Conservation (phyloP, 2,797 vertebrate genomes). For the Acipenser oxyrinchus region DNA sequence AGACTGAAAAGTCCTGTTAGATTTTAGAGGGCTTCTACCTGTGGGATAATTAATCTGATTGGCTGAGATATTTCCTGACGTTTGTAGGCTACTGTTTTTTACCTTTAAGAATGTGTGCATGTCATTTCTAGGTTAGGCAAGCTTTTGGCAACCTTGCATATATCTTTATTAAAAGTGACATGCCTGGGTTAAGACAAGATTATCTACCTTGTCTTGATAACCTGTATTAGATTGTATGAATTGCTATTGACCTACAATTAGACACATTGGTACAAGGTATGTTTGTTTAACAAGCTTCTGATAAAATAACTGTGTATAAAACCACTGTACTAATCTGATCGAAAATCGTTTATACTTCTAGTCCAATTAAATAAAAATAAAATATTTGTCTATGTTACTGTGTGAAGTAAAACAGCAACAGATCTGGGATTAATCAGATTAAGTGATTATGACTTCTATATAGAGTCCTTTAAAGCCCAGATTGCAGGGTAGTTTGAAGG, state of each 20-base stretch:
- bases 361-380: background rate
- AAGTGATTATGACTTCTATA: conserved; percentile 60
- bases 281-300: no score
- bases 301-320: no score
- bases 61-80: no score
- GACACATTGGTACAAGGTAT: no score
- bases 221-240: conserved; percentile 25
- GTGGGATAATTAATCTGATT: no score
- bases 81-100: no score
- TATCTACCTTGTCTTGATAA: conserved; percentile 45
- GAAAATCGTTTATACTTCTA: background rate
- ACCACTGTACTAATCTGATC: no score
- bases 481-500: conserved; percentile 40
- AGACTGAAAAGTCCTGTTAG: no score
- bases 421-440: conserved; percentile 64
- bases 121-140: no score
- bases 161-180: conserved; percentile 35
- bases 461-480: conserved; percentile 65
- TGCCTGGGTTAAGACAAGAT: conserved; percentile 59
- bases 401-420: conserved; percentile 17
- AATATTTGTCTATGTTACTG: background rate
- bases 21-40: no score
- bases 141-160: no score
- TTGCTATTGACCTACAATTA: conserved; percentile 28
- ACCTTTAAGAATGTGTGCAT: no score